Conservation (phyloP, 2,113 vertebrate species). For the Cheilinus undulatus region DNA sequence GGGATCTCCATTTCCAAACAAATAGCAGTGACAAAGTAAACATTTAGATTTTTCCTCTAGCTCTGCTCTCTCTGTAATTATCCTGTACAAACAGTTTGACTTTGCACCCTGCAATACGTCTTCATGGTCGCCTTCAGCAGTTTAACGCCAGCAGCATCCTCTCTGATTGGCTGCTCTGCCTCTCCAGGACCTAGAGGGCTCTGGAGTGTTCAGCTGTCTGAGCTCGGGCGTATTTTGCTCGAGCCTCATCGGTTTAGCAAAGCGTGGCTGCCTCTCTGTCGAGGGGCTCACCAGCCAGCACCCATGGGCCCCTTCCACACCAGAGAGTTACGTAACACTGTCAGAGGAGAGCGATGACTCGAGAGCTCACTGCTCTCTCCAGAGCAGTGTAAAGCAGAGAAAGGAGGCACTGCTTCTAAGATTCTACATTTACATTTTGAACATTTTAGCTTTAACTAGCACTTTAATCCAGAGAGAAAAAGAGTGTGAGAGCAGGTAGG, state of each 20-base stretch:
- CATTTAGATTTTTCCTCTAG: conserved; percentile 16
- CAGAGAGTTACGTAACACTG: conserved; percentile 58
- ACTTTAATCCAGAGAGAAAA: conserved; percentile 33
- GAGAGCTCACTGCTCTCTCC: conserved; percentile 38
- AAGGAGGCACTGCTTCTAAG: conserved; percentile 24
- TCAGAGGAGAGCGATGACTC: conserved; percentile 45
- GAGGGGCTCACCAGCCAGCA: conserved; percentile 52
- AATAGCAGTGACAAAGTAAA: background rate
- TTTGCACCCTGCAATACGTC: conserved; percentile 40
- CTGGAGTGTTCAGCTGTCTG: conserved; percentile 59
- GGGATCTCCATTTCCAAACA: background rate
- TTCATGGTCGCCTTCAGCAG: conserved; percentile 36
- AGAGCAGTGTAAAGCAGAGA: conserved; percentile 7
- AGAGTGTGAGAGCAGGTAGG: conserved; percentile 48
- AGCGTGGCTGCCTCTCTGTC: conserved; percentile 55
- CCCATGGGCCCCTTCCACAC: conserved; percentile 57
- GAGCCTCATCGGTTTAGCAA: conserved; percentile 59
- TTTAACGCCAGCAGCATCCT: conserved; percentile 31
- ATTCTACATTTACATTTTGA: conserved; percentile 43
- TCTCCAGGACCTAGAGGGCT: conserved; percentile 48
- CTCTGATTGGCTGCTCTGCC: conserved; percentile 62
- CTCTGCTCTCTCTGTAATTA: conserved; percentile 43
- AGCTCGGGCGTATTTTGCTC: conserved; percentile 24
- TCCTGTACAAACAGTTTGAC: conserved; percentile 39
- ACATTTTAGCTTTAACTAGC: conserved; percentile 26